phyloP scores from a whole-genome alignment of 2,888 invertebrate genomes.

The Molorchus minor region DNA sequence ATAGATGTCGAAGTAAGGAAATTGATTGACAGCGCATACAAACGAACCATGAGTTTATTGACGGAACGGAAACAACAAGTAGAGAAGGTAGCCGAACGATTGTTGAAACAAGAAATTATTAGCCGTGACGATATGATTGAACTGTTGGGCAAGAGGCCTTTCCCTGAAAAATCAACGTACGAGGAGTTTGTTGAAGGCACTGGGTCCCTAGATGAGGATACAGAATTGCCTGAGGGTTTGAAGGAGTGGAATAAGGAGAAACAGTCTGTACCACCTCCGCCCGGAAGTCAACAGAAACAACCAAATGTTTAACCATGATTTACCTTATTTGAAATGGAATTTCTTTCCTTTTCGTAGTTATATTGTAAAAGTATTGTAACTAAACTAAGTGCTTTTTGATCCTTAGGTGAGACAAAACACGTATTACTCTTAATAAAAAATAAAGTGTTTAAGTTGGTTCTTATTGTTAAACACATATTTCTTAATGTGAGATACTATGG shows the following conservation, averaged over 20 bases:
- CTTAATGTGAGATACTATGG: no score
- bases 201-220: conserved; percentile 97
- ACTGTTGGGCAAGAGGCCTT: conserved; percentile 91
- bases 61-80: conserved; percentile 85
- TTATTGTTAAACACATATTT: no score
- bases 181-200: conserved; percentile 99
- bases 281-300: conserved; percentile 8
- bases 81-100: conserved; percentile 85
- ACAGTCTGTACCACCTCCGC: conserved; percentile 31
- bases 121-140: conserved; percentile 98
- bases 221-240: conserved; percentile 91
- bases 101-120: conserved; percentile 93
- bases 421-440: no score
- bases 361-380: conserved; percentile 27
- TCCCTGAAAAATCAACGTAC: conserved; percentile 98
- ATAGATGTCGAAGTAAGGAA: conserved; percentile 86
- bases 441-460: no score
- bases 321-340: background rate
- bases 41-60: conserved; percentile 80
- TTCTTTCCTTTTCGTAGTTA: conserved; percentile 9
- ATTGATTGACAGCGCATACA: conserved; percentile 82
- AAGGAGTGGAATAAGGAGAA: conserved; percentile 91
- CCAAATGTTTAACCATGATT: conserved; percentile 8
- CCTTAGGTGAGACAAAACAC: background rate
- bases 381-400: conserved; percentile 31